These are phyloP conservation scores for Oscheius sp. DNA, from an alignment of 2,888 invertebrate species.

Conservation along the genomic window DNA sequence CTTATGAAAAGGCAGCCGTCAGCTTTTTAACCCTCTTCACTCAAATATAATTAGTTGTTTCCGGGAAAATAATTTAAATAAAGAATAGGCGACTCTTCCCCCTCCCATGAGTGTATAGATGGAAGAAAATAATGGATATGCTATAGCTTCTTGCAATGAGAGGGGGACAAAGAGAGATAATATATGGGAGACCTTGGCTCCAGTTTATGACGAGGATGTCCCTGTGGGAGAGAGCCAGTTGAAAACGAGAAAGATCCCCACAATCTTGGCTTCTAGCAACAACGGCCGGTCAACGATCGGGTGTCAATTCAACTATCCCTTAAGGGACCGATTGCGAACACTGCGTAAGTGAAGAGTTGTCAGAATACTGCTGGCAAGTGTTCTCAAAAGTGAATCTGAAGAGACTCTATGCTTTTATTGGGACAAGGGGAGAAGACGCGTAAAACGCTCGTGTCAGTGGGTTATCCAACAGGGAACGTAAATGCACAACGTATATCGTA, in stretches of 20 bases:
- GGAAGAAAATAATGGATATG: not conserved
- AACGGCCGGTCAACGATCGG: constrained; percentile 34
- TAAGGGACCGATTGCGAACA: constrained; percentile 27
- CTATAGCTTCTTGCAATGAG: constrained; percentile 2
- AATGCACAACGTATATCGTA: constrained; percentile 19
- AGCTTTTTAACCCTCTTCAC: not conserved
- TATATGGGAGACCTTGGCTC: constrained; percentile 9
- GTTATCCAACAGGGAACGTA: constrained; percentile 8
- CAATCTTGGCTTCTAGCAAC: constrained; percentile 26
- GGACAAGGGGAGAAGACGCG: not conserved
- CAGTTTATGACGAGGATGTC: constrained; percentile 27
- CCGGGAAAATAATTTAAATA: constrained; percentile 13
- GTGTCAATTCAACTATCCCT: constrained; percentile 28
- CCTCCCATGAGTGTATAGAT: not conserved
- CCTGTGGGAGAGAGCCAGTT: constrained; percentile 7
- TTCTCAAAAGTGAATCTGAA: constrained; percentile 11
- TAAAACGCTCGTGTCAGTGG: not conserved
- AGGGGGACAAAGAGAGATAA: constrained; percentile 8
- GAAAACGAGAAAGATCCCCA: not conserved
- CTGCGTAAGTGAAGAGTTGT: constrained; percentile 11
- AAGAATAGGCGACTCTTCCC: not conserved
- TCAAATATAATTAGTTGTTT: constrained; percentile 7
- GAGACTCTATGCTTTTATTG: not conserved
- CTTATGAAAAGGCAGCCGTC: not conserved
- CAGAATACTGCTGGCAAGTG: constrained; percentile 20